Conservation (phyloP, 2,888 invertebrate species). For the Apodemia duryi region DNA sequence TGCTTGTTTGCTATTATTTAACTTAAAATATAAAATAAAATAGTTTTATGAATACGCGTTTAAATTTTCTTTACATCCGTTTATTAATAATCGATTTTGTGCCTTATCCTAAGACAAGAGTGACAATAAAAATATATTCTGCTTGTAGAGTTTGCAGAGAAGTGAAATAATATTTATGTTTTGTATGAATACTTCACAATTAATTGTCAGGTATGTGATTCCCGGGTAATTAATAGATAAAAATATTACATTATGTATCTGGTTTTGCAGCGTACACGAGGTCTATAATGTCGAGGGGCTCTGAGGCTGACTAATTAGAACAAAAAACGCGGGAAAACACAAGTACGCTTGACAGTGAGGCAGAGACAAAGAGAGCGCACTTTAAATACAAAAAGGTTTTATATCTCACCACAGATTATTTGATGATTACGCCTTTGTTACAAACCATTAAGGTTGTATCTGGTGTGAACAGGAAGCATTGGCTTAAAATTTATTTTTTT, state of each 20-base stretch:
- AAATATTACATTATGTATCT: conserved; percentile 19
- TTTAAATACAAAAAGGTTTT: conserved; percentile 56
- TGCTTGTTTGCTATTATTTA: too few relatives aligned
- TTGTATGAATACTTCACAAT: neutral
- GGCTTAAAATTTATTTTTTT: conserved; percentile 61
- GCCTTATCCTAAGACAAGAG: too few relatives aligned
- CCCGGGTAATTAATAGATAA: conserved; percentile 13
- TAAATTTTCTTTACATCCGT: too few relatives aligned
- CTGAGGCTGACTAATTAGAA: conserved; percentile 74
- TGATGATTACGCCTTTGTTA: conserved; percentile 26
- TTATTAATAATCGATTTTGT: too few relatives aligned
- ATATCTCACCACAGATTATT: conserved; percentile 35
- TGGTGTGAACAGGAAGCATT: conserved; percentile 33
- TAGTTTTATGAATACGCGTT: too few relatives aligned
- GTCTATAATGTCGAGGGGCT: conserved; percentile 52
- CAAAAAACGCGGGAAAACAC: conserved; percentile 78
- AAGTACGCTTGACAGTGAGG: conserved; percentile 76
- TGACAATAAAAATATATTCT: too few relatives aligned
- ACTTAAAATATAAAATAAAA: too few relatives aligned
- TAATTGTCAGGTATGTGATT: conserved; percentile 4
- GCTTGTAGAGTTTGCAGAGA: neutral
- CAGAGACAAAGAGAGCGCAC: conserved; percentile 71
- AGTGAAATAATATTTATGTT: neutral
- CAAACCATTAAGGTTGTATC: conserved; percentile 11
- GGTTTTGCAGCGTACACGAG: conserved; percentile 35